A percentile compares a stretch with the other conserved stretches of the same genome.
These are phyloP conservation scores for Virgularia gustaviana DNA, from an alignment of 92 coral and sea anemone genomes.

Conservation along the genomic window DNA sequence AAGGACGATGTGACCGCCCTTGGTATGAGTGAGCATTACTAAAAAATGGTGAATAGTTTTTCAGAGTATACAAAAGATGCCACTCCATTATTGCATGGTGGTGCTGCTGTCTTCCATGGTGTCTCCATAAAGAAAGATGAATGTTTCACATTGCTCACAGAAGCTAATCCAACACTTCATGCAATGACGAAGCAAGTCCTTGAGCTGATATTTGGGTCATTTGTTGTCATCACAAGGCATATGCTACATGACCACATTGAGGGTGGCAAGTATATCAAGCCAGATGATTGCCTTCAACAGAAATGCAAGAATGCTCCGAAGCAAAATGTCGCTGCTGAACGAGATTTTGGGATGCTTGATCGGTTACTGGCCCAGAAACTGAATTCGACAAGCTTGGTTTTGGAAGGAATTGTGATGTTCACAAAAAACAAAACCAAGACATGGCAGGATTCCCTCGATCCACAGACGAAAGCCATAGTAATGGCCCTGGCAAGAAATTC, in stretches of 20 bases:
- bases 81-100: constrained; percentile 32
- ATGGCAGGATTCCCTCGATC: constrained; percentile 27
- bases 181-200: constrained; percentile 39
- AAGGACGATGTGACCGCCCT: constrained; percentile 25
- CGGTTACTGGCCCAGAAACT: constrained; percentile 13
- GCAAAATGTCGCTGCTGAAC: constrained; percentile 24
- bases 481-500: constrained; percentile 24
- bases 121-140: constrained; percentile 17
- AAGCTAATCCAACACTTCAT: constrained; percentile 19
- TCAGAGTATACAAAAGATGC: constrained; percentile 33
- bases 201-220: constrained; percentile 32
- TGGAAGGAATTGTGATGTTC: constrained; percentile 20
- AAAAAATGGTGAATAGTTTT: constrained; percentile 16
- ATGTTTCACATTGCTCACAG: constrained; percentile 18
- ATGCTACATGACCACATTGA: constrained; percentile 38
- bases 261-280: constrained; percentile 41
- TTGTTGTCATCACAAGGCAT: constrained; percentile 38
- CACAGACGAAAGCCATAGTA: neutral
- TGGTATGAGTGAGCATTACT: constrained; percentile 28
- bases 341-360: constrained; percentile 40
- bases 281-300: neutral
- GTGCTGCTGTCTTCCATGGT: constrained; percentile 22
- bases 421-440: constrained; percentile 32
- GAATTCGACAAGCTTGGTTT: constrained; percentile 44
- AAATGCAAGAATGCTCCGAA: constrained; percentile 33